Evolutionary conservation across 2,888 invertebrate genomes (phyloP).

Genomic region (Altica lythri): DNA sequence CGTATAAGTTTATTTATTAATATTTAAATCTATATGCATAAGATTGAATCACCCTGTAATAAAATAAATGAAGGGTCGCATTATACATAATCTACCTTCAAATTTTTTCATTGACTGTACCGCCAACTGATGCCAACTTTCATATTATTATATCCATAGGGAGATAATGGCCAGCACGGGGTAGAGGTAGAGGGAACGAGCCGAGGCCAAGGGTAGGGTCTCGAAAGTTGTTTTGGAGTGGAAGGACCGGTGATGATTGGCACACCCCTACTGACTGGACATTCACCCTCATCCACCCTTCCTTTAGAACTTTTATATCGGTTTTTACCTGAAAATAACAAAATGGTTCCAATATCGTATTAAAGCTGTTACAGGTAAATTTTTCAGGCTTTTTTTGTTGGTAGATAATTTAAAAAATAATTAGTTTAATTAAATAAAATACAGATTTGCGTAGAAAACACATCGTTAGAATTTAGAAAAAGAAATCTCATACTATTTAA

Average conservation of each 20-base stretch:
- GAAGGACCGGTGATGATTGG: slow-evolving; percentile 48
- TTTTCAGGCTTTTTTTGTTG: too few relatives aligned
- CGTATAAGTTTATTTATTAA: too few relatives aligned
- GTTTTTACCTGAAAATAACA: slow-evolving; percentile 41
- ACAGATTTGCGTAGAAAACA: too few relatives aligned
- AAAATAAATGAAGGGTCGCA: slow-evolving; percentile 1
- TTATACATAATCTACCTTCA: slow-evolving; percentile 6
- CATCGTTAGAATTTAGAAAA: too few relatives aligned
- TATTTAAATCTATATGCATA: too few relatives aligned
- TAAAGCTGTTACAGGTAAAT: too few relatives aligned
- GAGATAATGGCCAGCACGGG: slow-evolving; percentile 5
- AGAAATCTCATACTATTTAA: too few relatives aligned
- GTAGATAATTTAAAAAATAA: too few relatives aligned
- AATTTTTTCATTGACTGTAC: slow-evolving; percentile 19
- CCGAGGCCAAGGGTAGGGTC: slow-evolving; percentile 16
- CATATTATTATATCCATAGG: slow-evolving; percentile 10
- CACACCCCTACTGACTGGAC: slow-evolving; percentile 50
- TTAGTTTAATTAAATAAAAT: too few relatives aligned
- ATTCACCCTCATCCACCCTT: slow-evolving; percentile 41
- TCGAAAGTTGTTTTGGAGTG: slow-evolving; percentile 33
- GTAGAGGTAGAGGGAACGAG: too few relatives aligned
- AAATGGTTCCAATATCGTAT: slow-evolving; percentile 41
- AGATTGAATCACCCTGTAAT: slow-evolving; percentile 15
- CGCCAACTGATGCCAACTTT: slow-evolving; percentile 23
- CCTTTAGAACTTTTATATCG: not conserved